Percentiles rank a stretch among this genome's conserved stretches.
These are phyloP conservation scores for Paragorgia papillata DNA, from an alignment of 92 coral and sea anemone genomes.

Conservation along the genomic window DNA sequence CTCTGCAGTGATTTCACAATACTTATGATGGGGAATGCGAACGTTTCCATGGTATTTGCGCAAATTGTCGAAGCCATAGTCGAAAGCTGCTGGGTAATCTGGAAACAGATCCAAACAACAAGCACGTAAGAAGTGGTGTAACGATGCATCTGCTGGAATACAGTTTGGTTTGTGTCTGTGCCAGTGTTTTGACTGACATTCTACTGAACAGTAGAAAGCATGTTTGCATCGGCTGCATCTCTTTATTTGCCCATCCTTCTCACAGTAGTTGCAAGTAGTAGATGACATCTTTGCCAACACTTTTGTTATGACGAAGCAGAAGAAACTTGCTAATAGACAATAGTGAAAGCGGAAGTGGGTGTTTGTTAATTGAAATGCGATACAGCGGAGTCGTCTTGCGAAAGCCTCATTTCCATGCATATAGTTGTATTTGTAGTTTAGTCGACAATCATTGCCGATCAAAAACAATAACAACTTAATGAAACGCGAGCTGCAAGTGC, in stretches of 20 bases:
- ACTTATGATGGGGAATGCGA: neutral
- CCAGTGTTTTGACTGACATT: conserved; percentile 55
- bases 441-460: too few relatives aligned
- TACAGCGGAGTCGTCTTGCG: too few relatives aligned
- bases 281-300: too few relatives aligned
- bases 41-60: conserved; percentile 44
- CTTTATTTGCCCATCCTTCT: neutral
- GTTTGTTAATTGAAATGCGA: too few relatives aligned
- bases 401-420: too few relatives aligned
- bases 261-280: too few relatives aligned
- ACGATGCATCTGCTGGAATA: conserved; percentile 33
- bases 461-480: too few relatives aligned
- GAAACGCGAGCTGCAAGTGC: too few relatives aligned
- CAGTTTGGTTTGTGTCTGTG: conserved; percentile 54
- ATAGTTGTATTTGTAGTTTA: too few relatives aligned
- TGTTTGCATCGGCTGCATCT: conserved; percentile 36
- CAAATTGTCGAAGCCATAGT: conserved; percentile 57
- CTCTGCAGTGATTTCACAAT: conserved; percentile 4
- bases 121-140: conserved; percentile 23
- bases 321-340: too few relatives aligned
- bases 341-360: too few relatives aligned
- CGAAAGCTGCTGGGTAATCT: conserved; percentile 1
- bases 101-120: conserved; percentile 20
- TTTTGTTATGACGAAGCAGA: too few relatives aligned
- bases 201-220: conserved; percentile 52